These are phyloP conservation scores for Eubasilissa regina DNA, from an alignment of 1,140 invertebrate species.

Conservation along the genomic window DNA sequence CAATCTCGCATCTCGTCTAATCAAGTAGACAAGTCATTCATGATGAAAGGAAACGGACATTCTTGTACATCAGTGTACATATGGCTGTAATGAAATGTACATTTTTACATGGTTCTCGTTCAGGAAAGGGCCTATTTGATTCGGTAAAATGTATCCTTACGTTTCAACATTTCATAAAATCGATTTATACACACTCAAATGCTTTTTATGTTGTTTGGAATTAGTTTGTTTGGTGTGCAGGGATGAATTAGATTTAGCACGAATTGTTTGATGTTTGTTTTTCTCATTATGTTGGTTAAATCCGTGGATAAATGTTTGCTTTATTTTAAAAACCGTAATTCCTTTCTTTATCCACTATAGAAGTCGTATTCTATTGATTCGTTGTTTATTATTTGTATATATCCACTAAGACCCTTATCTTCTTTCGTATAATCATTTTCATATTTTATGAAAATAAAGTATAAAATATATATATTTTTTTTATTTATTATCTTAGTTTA, in stretches of 20 bases:
- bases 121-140: not conserved
- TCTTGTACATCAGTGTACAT: not conserved
- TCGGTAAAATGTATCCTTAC: conserved; percentile 9
- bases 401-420: no score
- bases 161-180: conserved; percentile 2
- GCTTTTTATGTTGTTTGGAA: conserved; percentile 51
- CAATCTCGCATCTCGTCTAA: not conserved
- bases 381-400: not conserved
- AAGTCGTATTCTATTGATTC: not conserved
- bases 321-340: not conserved
- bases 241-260: conserved; percentile 20
- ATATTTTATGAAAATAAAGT: no score
- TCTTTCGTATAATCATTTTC: no score
- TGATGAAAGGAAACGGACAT: not conserved
- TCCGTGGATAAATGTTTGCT: conserved; percentile 1
- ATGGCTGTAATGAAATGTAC: not conserved
- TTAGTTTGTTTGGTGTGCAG: conserved; percentile 43
- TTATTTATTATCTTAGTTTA: no score
- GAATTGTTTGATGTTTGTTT: conserved; percentile 14
- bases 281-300: conserved; percentile 1
- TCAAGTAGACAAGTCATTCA: not conserved
- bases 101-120: not conserved
- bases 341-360: not conserved
- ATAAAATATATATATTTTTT: no score
- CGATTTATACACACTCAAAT: conserved; percentile 29